phyloP scores from a whole-genome alignment of 2,888 invertebrate species.

The Mayetiola destructor region DNA sequence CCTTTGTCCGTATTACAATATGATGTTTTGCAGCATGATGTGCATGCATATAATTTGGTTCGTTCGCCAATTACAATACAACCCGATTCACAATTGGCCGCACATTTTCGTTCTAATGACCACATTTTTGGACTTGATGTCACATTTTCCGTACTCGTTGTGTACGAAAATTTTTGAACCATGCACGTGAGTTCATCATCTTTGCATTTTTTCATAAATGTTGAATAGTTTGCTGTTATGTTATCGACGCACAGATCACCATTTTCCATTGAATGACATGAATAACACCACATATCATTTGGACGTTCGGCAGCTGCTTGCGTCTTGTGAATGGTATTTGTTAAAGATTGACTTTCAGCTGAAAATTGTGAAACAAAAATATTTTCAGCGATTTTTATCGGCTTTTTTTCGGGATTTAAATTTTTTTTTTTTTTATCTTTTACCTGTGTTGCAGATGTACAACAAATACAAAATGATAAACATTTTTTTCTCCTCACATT shows the following conservation, averaged over 20 bases:
- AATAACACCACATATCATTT: constrained; percentile 69
- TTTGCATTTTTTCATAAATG: constrained; percentile 55
- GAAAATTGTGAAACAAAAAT: constrained; percentile 14
- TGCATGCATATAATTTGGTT: constrained; percentile 76
- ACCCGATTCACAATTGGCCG: constrained; percentile 69
- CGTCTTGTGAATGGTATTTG: constrained; percentile 58
- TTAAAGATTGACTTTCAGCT: constrained; percentile 32
- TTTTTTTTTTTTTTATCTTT: not conserved
- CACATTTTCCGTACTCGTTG: constrained; percentile 65
- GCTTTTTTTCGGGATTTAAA: not conserved
- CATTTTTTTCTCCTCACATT: constrained; percentile 7
- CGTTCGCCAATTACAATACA: constrained; percentile 81
- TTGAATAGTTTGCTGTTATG: constrained; percentile 44
- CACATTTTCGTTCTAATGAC: constrained; percentile 70
- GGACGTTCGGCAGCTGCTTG: constrained; percentile 62
- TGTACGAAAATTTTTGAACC: constrained; percentile 65
- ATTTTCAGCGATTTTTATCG: not conserved
- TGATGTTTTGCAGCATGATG: constrained; percentile 65
- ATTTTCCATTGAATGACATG: constrained; percentile 62
- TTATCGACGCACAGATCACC: constrained; percentile 53
- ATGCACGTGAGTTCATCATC: constrained; percentile 63
- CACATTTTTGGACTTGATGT: constrained; percentile 65
- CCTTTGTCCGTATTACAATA: constrained; percentile 64
- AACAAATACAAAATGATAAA: constrained; percentile 7
- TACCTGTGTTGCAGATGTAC: constrained; percentile 9